Base-by-base conservation (phyloP, 2,797 vertebrate species). In the Phrynocephalus forsythii region DNA sequence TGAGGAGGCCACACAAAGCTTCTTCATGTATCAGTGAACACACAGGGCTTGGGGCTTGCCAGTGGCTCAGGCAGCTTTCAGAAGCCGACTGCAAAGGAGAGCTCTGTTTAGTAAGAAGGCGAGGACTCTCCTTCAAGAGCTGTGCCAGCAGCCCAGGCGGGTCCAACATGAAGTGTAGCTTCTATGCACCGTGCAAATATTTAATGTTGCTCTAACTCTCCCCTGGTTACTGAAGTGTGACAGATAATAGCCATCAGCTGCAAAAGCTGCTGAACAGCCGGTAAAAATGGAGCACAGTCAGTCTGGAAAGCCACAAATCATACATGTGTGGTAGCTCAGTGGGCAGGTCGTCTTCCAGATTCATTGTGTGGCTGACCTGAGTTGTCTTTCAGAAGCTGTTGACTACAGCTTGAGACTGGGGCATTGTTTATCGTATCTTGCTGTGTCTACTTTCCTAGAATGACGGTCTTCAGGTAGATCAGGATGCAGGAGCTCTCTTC, bases 131-230 rank as follows among this genome's bases (percentile, higher is more conserved):
- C 93, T 94, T 82, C 69, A 16, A 75, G 85, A 91, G 81, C 90
- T 92, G 85, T 87, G 87, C 60, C 60, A 63, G 60, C 80, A 87
- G 92, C 90, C 87, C 89, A 24, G 2, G 90, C 6, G 86, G 91
- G 92, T 92, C 79, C 68, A 86, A 94, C 90, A 91, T 92, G 94
- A 95, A 92, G 92, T 89, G 92, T 66, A 88, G 93, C 93, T 86
- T 88, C 90, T 87, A 87, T 91, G 87, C 93, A 93, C 89, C 91
- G 84, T 89, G 91, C 94, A 94, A 94, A 94, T 95, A 94, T 94
- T 96, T 95, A 94, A 96, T 91, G 89, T 92, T 92, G 82, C 92
- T 92, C 91, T 93, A 94, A 95, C 92, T 94, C 94, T 91, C 92
- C 90, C 90, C 88, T 90, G 90, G 89, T 94, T 94, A 91, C 92